phyloP scores from a whole-genome alignment of 1,140 invertebrate genomes.

The Gryon sp. region DNA sequence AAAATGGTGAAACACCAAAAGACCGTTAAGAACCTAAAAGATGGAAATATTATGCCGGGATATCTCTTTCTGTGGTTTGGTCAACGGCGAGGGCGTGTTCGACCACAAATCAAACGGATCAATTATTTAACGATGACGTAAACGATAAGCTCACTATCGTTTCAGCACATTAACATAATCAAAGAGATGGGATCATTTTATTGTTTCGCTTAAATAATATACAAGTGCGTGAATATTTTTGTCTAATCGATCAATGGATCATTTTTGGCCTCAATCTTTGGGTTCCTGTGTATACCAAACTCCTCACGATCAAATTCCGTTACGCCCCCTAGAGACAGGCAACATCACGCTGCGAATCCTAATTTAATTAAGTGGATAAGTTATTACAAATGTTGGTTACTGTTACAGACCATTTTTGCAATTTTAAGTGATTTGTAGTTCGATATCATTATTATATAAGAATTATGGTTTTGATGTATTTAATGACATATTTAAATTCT shows the following conservation, averaged over 20 bases:
- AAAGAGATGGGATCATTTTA: slow-evolving; percentile 29
- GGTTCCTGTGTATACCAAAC: background rate
- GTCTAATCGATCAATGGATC: slow-evolving; percentile 50
- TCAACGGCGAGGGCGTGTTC: slow-evolving; percentile 56
- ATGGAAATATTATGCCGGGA: slow-evolving; percentile 63
- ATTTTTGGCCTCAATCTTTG: background rate
- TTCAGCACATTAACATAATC: slow-evolving; percentile 48
- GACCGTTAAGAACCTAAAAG: slow-evolving; percentile 62
- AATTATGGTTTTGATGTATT: no score
- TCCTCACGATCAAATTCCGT: slow-evolving; percentile 50
- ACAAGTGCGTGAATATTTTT: slow-evolving; percentile 47
- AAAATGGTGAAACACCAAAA: slow-evolving; percentile 40
- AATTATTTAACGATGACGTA: slow-evolving; percentile 62
- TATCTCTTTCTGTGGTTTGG: slow-evolving; percentile 33
- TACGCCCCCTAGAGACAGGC: slow-evolving; percentile 67
- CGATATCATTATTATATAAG: no score
- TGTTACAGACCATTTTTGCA: slow-evolving; percentile 57
- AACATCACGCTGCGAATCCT: slow-evolving; percentile 70
- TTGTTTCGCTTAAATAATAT: slow-evolving; percentile 44
- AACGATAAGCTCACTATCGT: slow-evolving; percentile 53
- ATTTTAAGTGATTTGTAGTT: slow-evolving; percentile 59
- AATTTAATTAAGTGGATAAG: slow-evolving; percentile 75
- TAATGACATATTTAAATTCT: no score
- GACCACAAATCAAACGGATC: slow-evolving; percentile 67
- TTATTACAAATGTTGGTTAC: slow-evolving; percentile 62